A percentile compares a stretch with the other conserved stretches of the same genome.
These are phyloP conservation scores for Cephus sareptanus DNA, from an alignment of 2,888 invertebrate genomes.

Conservation along the genomic window DNA sequence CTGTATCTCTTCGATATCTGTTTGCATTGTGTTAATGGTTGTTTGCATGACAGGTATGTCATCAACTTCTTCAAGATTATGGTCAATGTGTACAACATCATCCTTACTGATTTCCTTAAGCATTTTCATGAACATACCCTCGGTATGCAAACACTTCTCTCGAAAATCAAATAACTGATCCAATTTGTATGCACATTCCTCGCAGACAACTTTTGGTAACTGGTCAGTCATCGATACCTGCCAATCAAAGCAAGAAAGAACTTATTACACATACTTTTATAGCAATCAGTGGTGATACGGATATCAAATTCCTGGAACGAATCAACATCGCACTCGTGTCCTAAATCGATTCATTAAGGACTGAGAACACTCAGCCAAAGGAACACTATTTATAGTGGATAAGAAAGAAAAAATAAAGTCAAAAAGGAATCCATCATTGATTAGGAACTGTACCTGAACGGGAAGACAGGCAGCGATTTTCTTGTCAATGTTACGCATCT, in stretches of 20 bases:
- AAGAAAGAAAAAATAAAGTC: too few relatives aligned
- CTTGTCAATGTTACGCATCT: constrained; percentile 68
- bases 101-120: constrained; percentile 56
- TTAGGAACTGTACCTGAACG: constrained; percentile 66
- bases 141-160: constrained; percentile 69
- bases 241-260: constrained; percentile 25
- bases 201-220: constrained; percentile 72
- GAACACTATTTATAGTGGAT: neutral
- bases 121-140: constrained; percentile 67
- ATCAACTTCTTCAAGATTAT: constrained; percentile 42
- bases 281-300: neutral
- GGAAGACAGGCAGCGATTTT: constrained; percentile 72
- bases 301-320: neutral
- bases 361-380: neutral
- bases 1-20: constrained; percentile 45
- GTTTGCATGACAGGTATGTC: constrained; percentile 30
- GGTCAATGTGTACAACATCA: constrained; percentile 41
- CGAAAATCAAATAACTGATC: constrained; percentile 71
- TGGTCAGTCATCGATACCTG: constrained; percentile 70
- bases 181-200: constrained; percentile 70
- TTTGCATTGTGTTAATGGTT: constrained; percentile 33
- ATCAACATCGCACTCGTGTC: neutral
- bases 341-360: constrained; percentile 1
- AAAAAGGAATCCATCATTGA: too few relatives aligned
- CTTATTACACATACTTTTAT: neutral